Evolutionary conservation across 2,113 vertebrate species (phyloP).

Genomic region (Petaurus breviceps): DNA sequence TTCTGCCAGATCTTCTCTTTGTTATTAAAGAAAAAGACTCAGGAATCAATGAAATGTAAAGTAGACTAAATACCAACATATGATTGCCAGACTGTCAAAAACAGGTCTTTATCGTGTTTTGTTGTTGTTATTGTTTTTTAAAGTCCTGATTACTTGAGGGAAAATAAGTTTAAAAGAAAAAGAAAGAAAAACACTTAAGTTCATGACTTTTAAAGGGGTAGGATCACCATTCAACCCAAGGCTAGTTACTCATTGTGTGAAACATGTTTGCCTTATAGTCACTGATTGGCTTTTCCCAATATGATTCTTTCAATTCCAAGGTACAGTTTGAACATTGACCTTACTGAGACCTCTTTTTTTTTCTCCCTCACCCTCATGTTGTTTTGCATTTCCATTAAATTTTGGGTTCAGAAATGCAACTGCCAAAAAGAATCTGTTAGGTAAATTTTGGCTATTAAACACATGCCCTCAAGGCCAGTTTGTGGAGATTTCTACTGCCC

Average conservation of each 20-base stretch:
- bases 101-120: not conserved
- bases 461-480: not conserved
- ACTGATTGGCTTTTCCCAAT: not conserved
- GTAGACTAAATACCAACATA: not conserved
- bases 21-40: not conserved
- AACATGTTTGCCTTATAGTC: not conserved
- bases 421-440: constrained; percentile 15
- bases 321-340: not conserved
- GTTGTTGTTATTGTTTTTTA: not conserved
- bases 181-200: not conserved
- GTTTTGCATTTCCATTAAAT: not conserved
- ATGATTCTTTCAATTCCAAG: constrained; percentile 5
- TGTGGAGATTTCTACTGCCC: not conserved
- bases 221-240: not conserved
- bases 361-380: not conserved
- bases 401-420: not conserved
- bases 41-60: not conserved
- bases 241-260: not conserved
- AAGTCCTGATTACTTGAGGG: not conserved
- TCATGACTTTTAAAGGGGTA: not conserved
- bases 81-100: not conserved
- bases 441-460: not conserved
- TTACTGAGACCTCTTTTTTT: not conserved
- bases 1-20: not conserved
- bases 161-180: not conserved